Percentiles rank a stretch among this genome's conserved stretches.
phyloP scores from a whole-genome alignment of 2,797 vertebrate species.

The Podarcis siculus region DNA sequence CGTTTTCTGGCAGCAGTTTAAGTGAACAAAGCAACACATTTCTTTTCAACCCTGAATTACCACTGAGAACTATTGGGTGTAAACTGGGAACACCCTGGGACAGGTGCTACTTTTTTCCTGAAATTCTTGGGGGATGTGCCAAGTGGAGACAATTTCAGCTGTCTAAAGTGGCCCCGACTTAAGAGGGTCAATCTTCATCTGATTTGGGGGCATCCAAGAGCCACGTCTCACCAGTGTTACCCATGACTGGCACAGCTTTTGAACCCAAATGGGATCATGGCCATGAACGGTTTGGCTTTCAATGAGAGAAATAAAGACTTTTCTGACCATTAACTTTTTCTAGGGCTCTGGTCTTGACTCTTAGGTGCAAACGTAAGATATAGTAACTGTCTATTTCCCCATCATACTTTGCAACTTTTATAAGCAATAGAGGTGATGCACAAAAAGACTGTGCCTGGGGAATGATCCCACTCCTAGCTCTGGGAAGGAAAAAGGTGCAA shows the following conservation, averaged over 20 bases:
- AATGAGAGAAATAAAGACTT: constrained; percentile 42
- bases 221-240: not conserved
- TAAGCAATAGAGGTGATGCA: not conserved
- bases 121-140: not conserved
- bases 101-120: not conserved
- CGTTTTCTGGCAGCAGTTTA: not conserved
- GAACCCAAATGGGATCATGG: constrained; percentile 48
- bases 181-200: not conserved
- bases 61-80: not conserved
- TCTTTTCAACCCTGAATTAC: not conserved
- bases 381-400: not conserved
- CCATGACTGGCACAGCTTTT: constrained; percentile 17
- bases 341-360: not conserved
- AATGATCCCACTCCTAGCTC: not conserved
- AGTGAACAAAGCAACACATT: not conserved
- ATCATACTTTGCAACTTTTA: constrained; percentile 47
- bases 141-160: not conserved
- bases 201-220: not conserved
- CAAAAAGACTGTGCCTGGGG: not conserved
- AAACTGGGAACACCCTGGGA: no score
- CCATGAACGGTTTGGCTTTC: constrained; percentile 35
- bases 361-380: not conserved
- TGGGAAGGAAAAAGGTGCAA: not conserved
- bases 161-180: not conserved
- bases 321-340: not conserved